Percentiles rank a stretch among this genome's conserved stretches.
phyloP scores from a whole-genome alignment of 2,888 invertebrate species.

The Yponomeuta evonymella region DNA sequence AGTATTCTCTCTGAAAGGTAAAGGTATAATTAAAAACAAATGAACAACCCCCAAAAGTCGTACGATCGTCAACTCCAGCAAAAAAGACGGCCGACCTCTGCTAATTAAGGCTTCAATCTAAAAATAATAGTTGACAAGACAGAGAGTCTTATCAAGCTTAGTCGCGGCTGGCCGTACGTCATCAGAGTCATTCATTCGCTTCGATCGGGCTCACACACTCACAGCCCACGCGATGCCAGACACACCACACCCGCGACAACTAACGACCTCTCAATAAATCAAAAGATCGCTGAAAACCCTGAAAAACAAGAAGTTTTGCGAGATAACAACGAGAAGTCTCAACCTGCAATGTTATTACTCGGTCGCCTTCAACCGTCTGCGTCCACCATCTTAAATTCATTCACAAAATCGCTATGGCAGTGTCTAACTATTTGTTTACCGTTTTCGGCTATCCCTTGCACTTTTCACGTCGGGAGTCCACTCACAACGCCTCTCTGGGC shows the following conservation, averaged over 20 bases:
- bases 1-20: too few relatives aligned
- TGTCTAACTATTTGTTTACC: conserved; percentile 63
- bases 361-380: conserved; percentile 37
- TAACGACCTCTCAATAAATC: conserved; percentile 12
- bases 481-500: conserved; percentile 27
- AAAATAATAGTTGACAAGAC: conserved; percentile 56
- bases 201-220: conserved; percentile 66
- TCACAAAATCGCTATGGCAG: conserved; percentile 69
- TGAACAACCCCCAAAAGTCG: not conserved
- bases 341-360: conserved; percentile 40
- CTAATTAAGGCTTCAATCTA: conserved; percentile 38
- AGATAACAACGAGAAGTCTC: conserved; percentile 39
- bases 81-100: conserved; percentile 11
- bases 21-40: not conserved
- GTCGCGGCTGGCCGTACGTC: conserved; percentile 26
- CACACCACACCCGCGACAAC: conserved; percentile 36
- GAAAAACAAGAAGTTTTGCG: conserved; percentile 20
- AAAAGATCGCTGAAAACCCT: conserved; percentile 18
- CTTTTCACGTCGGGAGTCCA: conserved; percentile 28
- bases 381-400: conserved; percentile 75
- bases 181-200: conserved; percentile 70
- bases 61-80: not conserved
- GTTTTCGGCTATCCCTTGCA: conserved; percentile 49
- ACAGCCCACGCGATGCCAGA: conserved; percentile 27
- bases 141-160: conserved; percentile 23